These are phyloP conservation scores for Coptotermes formosanus DNA, from an alignment of 1,140 invertebrate genomes.

Conservation along the genomic window DNA sequence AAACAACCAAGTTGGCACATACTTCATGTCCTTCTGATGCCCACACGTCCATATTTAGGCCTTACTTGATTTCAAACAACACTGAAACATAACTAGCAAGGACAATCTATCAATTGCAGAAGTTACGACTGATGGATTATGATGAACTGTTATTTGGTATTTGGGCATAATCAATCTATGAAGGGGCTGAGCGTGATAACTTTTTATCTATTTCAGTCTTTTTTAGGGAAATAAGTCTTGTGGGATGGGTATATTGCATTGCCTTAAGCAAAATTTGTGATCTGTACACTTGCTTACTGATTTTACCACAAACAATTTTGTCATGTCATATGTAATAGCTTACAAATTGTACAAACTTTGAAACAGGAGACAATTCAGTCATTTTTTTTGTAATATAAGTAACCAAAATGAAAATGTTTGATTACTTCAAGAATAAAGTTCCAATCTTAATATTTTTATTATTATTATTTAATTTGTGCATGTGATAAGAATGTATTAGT, in stretches of 20 bases:
- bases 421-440: not conserved
- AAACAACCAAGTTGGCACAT: constrained; percentile 15
- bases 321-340: not conserved
- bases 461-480: not conserved
- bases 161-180: not conserved
- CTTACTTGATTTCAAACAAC: constrained; percentile 4
- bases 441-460: not conserved
- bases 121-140: constrained; percentile 8
- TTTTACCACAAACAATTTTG: not conserved
- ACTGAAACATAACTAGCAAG: not conserved
- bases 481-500: not conserved
- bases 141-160: constrained; percentile 1
- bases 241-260: constrained; percentile 1
- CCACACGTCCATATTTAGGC: constrained; percentile 8
- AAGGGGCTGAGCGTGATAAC: not conserved
- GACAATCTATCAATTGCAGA: not conserved
- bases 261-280: not conserved
- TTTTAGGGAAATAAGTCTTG: constrained; percentile 12
- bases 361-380: not conserved
- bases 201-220: constrained; percentile 4
- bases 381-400: not conserved
- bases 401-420: not conserved
- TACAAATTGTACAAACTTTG: not conserved
- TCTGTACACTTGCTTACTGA: not conserved
- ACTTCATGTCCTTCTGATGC: not conserved